These are phyloP conservation scores for Leptinotarsa lineolata DNA, from an alignment of 1,140 invertebrate species.

Conservation along the genomic window DNA sequence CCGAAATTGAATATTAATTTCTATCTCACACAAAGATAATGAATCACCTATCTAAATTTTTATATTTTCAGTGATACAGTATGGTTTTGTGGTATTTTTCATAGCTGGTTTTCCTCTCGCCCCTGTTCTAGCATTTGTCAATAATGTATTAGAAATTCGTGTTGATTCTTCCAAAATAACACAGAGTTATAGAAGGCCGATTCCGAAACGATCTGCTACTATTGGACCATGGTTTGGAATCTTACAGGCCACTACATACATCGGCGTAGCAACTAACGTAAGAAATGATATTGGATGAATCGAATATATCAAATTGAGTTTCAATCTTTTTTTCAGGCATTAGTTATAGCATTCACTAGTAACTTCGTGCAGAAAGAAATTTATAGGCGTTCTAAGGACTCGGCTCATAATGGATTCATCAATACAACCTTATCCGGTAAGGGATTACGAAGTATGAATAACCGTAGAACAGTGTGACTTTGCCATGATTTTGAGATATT, in stretches of 20 bases:
- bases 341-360: conserved; percentile 97
- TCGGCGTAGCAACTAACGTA: conserved; percentile 46
- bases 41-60: no score
- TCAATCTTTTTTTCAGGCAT: conserved; percentile 70
- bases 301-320: conserved; percentile 6
- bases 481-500: background rate
- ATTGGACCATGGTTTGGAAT: conserved; percentile 71
- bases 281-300: conserved; percentile 12
- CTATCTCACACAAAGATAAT: no score
- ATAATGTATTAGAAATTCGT: conserved; percentile 80
- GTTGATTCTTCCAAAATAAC: conserved; percentile 79
- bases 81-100: conserved; percentile 84
- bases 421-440: conserved; percentile 69
- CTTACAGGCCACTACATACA: conserved; percentile 39
- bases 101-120: conserved; percentile 81
- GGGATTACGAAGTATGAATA: conserved; percentile 6
- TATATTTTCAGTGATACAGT: conserved; percentile 71
- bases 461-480: background rate
- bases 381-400: conserved; percentile 68
- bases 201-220: conserved; percentile 70
- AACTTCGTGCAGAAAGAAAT: conserved; percentile 91
- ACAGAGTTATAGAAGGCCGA: conserved; percentile 69
- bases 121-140: conserved; percentile 77
- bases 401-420: conserved; percentile 72
- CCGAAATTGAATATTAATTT: no score